Evolutionary conservation across 2,113 vertebrate genomes (phyloP), one percentile per base, ranked within the genome.

Genomic region (Rhabdornis inornatus): DNA sequence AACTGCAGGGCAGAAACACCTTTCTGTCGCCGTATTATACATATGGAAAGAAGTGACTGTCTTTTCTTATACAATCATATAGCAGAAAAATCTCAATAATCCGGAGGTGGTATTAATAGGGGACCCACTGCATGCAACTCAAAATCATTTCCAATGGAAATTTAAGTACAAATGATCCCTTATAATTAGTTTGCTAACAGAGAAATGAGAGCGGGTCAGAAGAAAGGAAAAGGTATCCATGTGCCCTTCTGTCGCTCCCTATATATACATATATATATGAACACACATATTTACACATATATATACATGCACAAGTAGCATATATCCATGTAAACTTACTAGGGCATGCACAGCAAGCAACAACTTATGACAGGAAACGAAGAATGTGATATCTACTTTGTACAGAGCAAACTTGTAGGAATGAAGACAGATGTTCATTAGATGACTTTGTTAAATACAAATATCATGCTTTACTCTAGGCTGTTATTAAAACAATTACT

Each of bases 401-500:
- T 55, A 49, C 17, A 30, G 49, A 65, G 11, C 8, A 89, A 61
- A n/a, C 15, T 65, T 60, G 40, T 35, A 86, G 21, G 39, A 84
- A 61, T 31, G 37, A 87, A 76, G 77, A 57, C 61, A 91, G 69
- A 91, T 92, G 91, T 69, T 95, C 53, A 59, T 84, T 85, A 95
- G 64, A 91, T 69, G 6, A 47, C 71, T 92, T 79, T 78, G 65
- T 89, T 95, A 85, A 94, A 39, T 71, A 89, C 4, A 82, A 95
- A 78, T 71, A 61, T 17, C 40, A 42, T 0, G 2, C 13, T 87
- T 92, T 81, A 87, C 30, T 72, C 49, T 66, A 85, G 40, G 70
- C 70, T 80, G 53, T 87, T 89, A 89, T 92, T 94, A 95, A 82
- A 81, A 35, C 28, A 92, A 89, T 89, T 84, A n/a, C 44, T 83